A percentile compares a stretch with the other conserved stretches of the same genome.
Evolutionary conservation across 2,797 vertebrate species (phyloP).

Genomic region (Malurus leucopterus): DNA sequence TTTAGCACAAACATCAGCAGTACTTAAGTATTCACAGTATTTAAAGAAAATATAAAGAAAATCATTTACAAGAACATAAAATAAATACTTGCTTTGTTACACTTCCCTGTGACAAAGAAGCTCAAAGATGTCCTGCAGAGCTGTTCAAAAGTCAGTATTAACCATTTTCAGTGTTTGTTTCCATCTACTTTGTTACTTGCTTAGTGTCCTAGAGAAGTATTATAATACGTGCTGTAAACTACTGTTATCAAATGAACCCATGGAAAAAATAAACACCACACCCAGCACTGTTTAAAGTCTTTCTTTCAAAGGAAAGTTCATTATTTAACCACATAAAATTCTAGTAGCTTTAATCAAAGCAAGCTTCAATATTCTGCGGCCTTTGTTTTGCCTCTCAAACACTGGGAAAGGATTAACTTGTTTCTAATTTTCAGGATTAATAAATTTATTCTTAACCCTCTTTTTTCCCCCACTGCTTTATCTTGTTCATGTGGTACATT

Average conservation of each 20-base stretch:
- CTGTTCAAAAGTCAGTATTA: neutral
- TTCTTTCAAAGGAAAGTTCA: neutral
- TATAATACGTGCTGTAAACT: neutral
- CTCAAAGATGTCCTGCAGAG: constrained; percentile 8
- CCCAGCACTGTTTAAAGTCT: neutral
- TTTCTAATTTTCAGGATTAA: neutral
- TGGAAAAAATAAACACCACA: neutral
- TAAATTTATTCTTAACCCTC: neutral
- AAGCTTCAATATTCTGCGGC: neutral
- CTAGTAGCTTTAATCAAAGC: neutral
- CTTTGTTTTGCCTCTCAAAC: neutral
- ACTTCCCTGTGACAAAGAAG: neutral
- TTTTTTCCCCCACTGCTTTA: rapidly evolving
- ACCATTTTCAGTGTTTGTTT: neutral
- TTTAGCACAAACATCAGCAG: neutral
- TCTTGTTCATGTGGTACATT: neutral
- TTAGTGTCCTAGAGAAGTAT: neutral
- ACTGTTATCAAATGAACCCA: neutral
- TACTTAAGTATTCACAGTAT: neutral
- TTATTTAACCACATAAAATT: neutral
- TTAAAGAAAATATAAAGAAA: constrained; percentile 1
- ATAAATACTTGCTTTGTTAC: constrained; percentile 15
- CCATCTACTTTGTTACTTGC: neutral
- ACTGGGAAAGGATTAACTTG: neutral
- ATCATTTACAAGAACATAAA: neutral